A percentile compares a stretch with the other conserved stretches of the same genome.
phyloP scores from a whole-genome alignment of 2,888 invertebrate genomes.

The Unio delphinus region DNA sequence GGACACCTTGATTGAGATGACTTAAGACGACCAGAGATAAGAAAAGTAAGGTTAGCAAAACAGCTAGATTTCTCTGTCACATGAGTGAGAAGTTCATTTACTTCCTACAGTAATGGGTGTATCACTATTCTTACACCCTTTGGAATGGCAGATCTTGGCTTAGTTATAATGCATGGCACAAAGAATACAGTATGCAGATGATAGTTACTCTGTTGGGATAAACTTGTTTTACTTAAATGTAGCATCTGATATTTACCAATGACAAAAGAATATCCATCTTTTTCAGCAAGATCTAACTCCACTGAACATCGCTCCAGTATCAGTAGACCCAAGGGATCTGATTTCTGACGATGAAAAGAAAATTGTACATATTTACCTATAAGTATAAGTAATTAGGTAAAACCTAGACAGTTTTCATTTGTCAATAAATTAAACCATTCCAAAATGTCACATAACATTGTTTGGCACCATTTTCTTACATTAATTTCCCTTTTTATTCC shows the following conservation, averaged over 20 bases:
- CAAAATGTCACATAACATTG: background rate
- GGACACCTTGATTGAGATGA: too few relatives aligned
- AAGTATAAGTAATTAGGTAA: conserved; percentile 2
- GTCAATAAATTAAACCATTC: background rate
- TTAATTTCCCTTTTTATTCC: too few relatives aligned
- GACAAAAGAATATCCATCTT: conserved; percentile 48
- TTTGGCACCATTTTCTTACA: too few relatives aligned
- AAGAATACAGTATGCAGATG: too few relatives aligned
- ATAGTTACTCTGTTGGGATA: background rate
- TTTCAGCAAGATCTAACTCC: conserved; percentile 77
- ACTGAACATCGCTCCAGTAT: conserved; percentile 91
- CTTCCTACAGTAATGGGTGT: too few relatives aligned
- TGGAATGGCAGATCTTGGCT: too few relatives aligned
- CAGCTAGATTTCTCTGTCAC: too few relatives aligned
- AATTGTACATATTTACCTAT: conserved; percentile 5
- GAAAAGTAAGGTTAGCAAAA: too few relatives aligned
- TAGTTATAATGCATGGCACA: too few relatives aligned
- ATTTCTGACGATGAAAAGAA: conserved; percentile 74
- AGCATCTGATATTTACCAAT: conserved; percentile 41
- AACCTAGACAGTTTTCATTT: background rate
- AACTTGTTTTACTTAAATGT: background rate
- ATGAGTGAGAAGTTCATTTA: too few relatives aligned
- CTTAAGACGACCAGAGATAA: too few relatives aligned
- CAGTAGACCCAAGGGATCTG: conserved; percentile 89
- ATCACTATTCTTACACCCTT: too few relatives aligned